Conservation (phyloP, 2,797 vertebrate species). For the Sebastes goodei region DNA sequence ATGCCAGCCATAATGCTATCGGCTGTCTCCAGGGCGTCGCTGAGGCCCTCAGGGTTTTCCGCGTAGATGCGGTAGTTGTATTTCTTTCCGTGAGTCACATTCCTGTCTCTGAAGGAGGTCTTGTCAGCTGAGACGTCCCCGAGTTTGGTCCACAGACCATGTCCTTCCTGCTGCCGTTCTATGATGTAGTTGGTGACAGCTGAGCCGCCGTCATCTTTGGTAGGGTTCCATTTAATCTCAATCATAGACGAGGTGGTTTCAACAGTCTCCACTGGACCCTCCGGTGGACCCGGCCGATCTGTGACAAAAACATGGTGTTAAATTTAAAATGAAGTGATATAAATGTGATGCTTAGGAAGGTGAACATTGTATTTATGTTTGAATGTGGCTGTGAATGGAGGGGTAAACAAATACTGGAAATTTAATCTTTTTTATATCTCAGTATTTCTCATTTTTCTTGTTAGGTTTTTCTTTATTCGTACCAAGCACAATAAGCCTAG, state of each 20-base stretch:
- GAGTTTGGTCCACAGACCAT: conserved; percentile 82
- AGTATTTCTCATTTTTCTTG: conserved; percentile 8
- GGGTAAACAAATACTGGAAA: not conserved
- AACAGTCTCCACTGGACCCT: conserved; percentile 83
- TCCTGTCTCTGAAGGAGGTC: conserved; percentile 80
- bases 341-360: not conserved
- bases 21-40: conserved; percentile 82
- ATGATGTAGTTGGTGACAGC: conserved; percentile 82
- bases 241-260: conserved; percentile 77
- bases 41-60: conserved; percentile 82
- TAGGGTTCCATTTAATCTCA: conserved; percentile 84
- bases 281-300: conserved; percentile 87
- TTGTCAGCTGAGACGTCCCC: conserved; percentile 76
- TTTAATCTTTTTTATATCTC: not conserved
- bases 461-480: conserved; percentile 43
- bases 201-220: conserved; percentile 84
- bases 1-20: conserved; percentile 83
- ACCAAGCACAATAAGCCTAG: conserved; percentile 85
- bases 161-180: conserved; percentile 81
- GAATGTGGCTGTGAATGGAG: not conserved
- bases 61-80: conserved; percentile 87
- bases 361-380: not conserved
- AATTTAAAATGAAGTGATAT: not conserved
- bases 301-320: conserved; percentile 21
- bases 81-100: conserved; percentile 82